Evolutionary conservation across 1,140 invertebrate genomes (phyloP).

Genomic region (Drosophila ambigua): DNA sequence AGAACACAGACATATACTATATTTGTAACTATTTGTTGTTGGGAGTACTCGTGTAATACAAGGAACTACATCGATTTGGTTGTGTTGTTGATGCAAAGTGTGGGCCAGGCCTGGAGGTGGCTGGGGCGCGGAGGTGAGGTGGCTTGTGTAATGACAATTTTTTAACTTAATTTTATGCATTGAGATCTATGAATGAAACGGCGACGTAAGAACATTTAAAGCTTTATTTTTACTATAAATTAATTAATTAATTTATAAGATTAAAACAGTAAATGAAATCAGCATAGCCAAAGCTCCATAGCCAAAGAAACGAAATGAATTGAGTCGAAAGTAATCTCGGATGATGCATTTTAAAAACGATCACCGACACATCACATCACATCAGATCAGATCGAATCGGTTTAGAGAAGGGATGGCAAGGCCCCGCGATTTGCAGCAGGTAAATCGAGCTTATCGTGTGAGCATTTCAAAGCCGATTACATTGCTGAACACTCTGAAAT

Average conservation of each 20-base stretch:
- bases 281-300: conserved; percentile 58
- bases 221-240: conserved; percentile 81
- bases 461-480: conserved; percentile 70
- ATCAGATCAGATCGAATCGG: conserved; percentile 59
- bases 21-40: conserved; percentile 58
- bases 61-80: conserved; percentile 81
- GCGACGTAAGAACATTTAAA: conserved; percentile 65
- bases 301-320: conserved; percentile 14
- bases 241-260: conserved; percentile 74
- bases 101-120: conserved; percentile 1
- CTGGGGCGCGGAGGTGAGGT: conserved; percentile 5
- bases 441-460: conserved; percentile 67
- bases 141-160: conserved; percentile 59
- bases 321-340: conserved; percentile 28
- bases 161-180: conserved; percentile 66
- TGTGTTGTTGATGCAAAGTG: conserved; percentile 72
- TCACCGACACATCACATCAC: conserved; percentile 52
- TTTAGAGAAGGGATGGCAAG: conserved; percentile 22
- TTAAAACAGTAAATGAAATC: conserved; percentile 71
- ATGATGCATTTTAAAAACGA: conserved; percentile 63
- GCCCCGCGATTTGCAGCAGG: conserved; percentile 68
- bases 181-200: conserved; percentile 50
- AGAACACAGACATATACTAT: background rate
- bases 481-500: conserved; percentile 64
- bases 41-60: conserved; percentile 37